Base-by-base conservation (phyloP, 2,888 invertebrate species). In the Agrochola lychnidis region DNA sequence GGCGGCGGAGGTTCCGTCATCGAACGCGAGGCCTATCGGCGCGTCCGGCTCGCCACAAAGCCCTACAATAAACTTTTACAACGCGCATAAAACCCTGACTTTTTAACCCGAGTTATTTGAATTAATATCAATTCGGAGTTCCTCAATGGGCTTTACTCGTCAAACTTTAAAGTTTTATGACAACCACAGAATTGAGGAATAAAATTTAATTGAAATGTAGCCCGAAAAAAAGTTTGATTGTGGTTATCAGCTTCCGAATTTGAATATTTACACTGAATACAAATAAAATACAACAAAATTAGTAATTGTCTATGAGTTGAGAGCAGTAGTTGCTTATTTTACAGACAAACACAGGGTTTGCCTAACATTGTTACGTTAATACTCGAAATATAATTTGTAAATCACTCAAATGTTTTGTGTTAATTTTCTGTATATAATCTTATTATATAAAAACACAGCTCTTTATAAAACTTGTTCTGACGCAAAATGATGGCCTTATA, bases 81-180 rank as follows among this genome's bases (percentile, higher is more conserved):
- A 91, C 96, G 88, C 93, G 92, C 95, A 96, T 96, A 96, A 96
- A 96, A 96, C 95, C 96, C 96, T 93, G 96, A 96, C 96, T 96
- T 96, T 96, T 96, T 96, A 96, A 96, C 96, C 96, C 93, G 93
- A 96, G 95, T 96, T 96, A 96, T 96, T 96, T 96, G 96, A 96
- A 96, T 96, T 96, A 96, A 96, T 96, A 96, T 96, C 96, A 96
- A 96, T 96, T 95, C 96, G 94, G 95, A 95, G 95, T 96, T 96
- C 93, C 96, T 96, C 96, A 96, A 96, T 96, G 96, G 96, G 95
- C 95, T 96, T 96, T 94, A 96, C 96, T 96, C 94, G 96, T 96
- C 96, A 94, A 95, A 96, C 95, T 95, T 95, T 96, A 96, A 96
- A 96, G 93, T 96, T 96, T 96, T 96, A 96, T 94, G 96, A 95